These are phyloP conservation scores for Scaptomyza graminum DNA, from an alignment of 1,140 invertebrate genomes.

Conservation along the genomic window DNA sequence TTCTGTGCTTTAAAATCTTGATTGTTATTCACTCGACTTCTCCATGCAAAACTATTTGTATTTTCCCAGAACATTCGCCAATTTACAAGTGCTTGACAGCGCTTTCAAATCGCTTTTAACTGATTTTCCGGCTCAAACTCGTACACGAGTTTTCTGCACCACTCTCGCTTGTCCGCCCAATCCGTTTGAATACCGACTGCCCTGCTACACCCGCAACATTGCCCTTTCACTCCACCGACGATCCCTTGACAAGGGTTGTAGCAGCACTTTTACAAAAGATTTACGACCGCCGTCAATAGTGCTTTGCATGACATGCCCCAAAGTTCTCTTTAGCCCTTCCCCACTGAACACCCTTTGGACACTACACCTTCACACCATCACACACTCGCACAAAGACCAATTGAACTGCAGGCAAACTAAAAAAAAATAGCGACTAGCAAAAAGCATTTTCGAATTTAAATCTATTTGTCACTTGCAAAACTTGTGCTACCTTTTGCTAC, in stretches of 20 bases:
- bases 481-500: slow-evolving; percentile 70
- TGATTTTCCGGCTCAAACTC: slow-evolving; percentile 59
- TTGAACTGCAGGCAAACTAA: slow-evolving; percentile 16
- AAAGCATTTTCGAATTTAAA: slow-evolving; percentile 82
- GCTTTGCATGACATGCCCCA: slow-evolving; percentile 70
- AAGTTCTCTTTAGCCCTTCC: neutral
- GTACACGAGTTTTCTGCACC: slow-evolving; percentile 49
- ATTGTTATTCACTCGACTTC: neutral
- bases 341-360: neutral
- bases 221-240: neutral
- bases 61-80: slow-evolving; percentile 1
- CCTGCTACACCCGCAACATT: neutral
- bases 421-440: slow-evolving; percentile 45
- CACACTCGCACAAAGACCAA: neutral
- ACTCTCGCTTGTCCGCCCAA: slow-evolving; percentile 23
- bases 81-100: slow-evolving; percentile 51
- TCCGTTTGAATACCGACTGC: neutral
- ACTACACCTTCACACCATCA: neutral
- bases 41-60: slow-evolving; percentile 10
- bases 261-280: slow-evolving; percentile 71
- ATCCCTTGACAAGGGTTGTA: slow-evolving; percentile 65
- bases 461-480: slow-evolving; percentile 81
- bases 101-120: slow-evolving; percentile 62
- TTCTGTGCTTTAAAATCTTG: too few relatives aligned
- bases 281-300: slow-evolving; percentile 81